phyloP scores from a whole-genome alignment of 2,797 vertebrate species.

The Schizothorax lantsangensis region DNA sequence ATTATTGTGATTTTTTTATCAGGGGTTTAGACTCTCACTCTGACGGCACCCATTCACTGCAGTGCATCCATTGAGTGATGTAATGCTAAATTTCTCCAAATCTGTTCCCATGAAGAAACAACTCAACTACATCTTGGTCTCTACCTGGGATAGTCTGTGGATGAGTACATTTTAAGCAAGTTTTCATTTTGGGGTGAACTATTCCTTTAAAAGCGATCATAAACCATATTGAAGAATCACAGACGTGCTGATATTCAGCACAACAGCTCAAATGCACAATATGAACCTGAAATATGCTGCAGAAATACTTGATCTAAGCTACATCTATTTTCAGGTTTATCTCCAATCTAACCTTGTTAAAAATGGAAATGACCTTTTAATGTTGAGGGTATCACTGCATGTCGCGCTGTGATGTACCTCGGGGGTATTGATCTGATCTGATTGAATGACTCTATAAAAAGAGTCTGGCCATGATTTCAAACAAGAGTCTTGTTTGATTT shows the following conservation, averaged over 20 bases:
- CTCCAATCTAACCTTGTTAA: slow-evolving; percentile 35
- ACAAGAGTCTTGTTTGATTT: slow-evolving; percentile 62
- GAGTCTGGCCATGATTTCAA: slow-evolving; percentile 46
- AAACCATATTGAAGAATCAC: not conserved
- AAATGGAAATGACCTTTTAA: slow-evolving; percentile 33
- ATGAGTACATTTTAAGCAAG: not conserved
- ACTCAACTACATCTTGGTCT: not conserved
- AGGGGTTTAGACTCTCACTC: not conserved
- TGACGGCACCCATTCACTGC: not conserved
- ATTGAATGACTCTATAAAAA: slow-evolving; percentile 68
- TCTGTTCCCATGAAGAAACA: not conserved
- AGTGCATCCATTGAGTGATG: not conserved
- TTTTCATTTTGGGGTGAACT: not conserved
- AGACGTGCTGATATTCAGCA: not conserved
- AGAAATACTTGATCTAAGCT: not conserved
- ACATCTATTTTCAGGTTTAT: slow-evolving; percentile 12
- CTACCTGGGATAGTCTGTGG: not conserved
- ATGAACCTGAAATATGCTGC: not conserved
- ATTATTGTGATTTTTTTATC: not conserved
- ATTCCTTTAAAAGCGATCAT: not conserved
- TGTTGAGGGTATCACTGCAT: slow-evolving; percentile 35
- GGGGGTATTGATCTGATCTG: slow-evolving; percentile 67
- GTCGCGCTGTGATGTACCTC: slow-evolving; percentile 46
- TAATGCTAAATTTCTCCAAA: no score
- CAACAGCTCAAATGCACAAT: not conserved